Evolutionary conservation across 2,113 vertebrate species (phyloP), one percentile per base, ranked within the genome.

Genomic region (Catagonus wagneri): DNA sequence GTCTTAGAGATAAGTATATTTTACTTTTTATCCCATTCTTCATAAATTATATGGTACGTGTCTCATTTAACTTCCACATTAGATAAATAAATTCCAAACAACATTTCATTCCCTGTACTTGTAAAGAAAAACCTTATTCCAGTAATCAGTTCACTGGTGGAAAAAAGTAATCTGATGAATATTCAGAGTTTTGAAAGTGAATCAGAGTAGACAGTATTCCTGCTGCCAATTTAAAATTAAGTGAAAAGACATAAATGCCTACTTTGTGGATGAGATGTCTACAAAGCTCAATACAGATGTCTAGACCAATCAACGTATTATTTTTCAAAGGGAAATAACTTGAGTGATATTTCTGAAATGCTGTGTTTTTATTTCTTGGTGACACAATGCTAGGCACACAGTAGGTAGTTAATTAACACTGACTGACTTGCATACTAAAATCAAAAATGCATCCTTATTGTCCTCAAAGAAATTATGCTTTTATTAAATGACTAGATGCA

Each of bases 1-100:
- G 22, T 76, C 60, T 78, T 36, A 52, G 13, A 56, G n/a, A 34
- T 65, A 81, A 84, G 34, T 34, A 32, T 25, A 88, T 60, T 90
- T 95, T 85, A 66, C 27, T 95, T 90, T 80, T 65, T 52, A 76
- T 44, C 44, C 12, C 25, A 58, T 75, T 71, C 39, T 96, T 94
- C 36, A 88, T 44, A 80, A 78, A 81, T 83, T 74, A 74, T 6
- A 83, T 8, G 12, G 29, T 74, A 7, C 6, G 14, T 58, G 69
- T 71, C 27, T 68, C 83, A 75, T n/a, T 68, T 81, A 72, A 92
- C 23, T 25, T 94, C 66, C 85, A 19, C 36, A 72, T 16, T 20
- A 69, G 74, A 95, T 25, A 74, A 61, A 50, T 66, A 60, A 96
- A 89, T 83, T 83, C 68, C 79, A 87, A 69, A 72, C 16, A 32